phyloP scores from a whole-genome alignment of 2,797 vertebrate species.

The Macropus fuliginosus region DNA sequence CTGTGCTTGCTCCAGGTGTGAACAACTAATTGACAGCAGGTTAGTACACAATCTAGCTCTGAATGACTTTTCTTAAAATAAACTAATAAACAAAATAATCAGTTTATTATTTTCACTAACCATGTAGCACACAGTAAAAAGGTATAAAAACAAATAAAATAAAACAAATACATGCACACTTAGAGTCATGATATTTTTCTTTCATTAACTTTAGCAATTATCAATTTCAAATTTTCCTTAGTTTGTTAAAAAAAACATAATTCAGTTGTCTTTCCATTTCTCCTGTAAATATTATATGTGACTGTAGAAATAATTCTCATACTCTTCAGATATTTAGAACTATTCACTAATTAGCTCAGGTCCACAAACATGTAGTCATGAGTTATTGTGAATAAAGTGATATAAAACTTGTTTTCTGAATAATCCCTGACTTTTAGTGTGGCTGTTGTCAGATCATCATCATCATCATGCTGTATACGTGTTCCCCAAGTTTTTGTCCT shows the following conservation, averaged over 20 bases:
- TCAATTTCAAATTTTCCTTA: background rate
- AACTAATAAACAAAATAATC: background rate
- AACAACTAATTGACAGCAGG: background rate
- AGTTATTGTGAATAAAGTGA: background rate
- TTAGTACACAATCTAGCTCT: background rate
- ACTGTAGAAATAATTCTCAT: background rate
- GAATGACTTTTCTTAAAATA: background rate
- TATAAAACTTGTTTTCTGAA: background rate
- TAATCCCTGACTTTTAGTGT: background rate
- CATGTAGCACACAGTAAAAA: background rate
- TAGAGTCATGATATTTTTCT: background rate
- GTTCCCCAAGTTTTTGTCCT: background rate
- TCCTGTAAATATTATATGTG: background rate
- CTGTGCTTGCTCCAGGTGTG: background rate
- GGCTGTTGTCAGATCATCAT: background rate
- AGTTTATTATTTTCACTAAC: background rate
- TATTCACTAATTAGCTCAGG: background rate
- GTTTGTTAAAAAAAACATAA: background rate
- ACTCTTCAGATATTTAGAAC: background rate
- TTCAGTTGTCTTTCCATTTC: background rate
- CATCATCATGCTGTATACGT: background rate
- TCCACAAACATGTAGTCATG: background rate
- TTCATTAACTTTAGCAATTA: background rate
- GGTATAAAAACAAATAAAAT: background rate
- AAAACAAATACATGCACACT: background rate